phyloP scores from a whole-genome alignment of 2,888 invertebrate species.

The Noctua fimbriata region DNA sequence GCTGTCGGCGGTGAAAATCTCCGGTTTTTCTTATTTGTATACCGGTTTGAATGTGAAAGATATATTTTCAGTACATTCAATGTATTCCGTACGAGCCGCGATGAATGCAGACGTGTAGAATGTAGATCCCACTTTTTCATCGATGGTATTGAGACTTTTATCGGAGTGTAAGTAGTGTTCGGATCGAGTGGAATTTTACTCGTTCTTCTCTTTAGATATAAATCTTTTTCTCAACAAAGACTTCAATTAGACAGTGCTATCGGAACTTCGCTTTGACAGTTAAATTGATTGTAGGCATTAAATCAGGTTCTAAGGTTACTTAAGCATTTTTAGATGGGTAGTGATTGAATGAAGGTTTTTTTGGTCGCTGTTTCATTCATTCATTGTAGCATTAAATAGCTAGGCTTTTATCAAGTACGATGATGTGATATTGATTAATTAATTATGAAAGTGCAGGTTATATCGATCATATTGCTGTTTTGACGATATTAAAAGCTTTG shows the following conservation, averaged over 20 bases:
- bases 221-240: constrained; percentile 39
- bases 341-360: constrained; percentile 11
- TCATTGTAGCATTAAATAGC: neutral
- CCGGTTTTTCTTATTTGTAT: constrained; percentile 41
- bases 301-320: constrained; percentile 20
- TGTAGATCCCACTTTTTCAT: constrained; percentile 36
- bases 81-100: constrained; percentile 17
- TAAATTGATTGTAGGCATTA: constrained; percentile 32
- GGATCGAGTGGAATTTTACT: neutral
- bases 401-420: neutral
- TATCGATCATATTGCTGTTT: constrained; percentile 17
- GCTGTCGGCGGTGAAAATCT: constrained; percentile 37
- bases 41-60: constrained; percentile 35
- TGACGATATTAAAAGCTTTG: constrained; percentile 21
- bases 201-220: constrained; percentile 1
- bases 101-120: constrained; percentile 20
- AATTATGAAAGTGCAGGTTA: constrained; percentile 12
- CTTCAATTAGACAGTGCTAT: constrained; percentile 39
- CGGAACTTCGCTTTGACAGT: constrained; percentile 30
- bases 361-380: neutral
- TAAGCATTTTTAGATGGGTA: constrained; percentile 5
- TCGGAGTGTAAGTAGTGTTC: constrained; percentile 16
- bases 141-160: constrained; percentile 23
- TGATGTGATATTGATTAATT: constrained; percentile 8
- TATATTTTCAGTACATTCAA: constrained; percentile 43